Conservation (phyloP, 2,797 vertebrate species). For the Rhynchotus rufescens region DNA sequence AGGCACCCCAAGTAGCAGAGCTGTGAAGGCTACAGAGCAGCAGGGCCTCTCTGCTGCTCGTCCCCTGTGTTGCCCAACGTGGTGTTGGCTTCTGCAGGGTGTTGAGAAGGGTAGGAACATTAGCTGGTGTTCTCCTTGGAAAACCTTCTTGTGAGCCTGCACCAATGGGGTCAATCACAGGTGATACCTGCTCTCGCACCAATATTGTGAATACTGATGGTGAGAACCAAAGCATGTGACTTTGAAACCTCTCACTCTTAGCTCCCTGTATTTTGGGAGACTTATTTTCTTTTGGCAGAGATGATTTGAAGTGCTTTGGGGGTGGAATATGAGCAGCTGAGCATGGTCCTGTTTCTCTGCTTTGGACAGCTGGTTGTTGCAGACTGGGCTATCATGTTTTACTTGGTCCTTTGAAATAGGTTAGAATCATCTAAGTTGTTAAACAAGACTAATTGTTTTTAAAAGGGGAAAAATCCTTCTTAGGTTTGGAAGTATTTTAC, state of each 20-base stretch:
- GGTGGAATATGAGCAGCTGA: not conserved
- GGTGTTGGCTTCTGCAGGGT: not conserved
- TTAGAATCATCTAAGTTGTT: not conserved
- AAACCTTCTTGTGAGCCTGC: not conserved
- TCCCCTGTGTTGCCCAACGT: not conserved
- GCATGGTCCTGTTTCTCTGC: not conserved
- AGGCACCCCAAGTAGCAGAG: not conserved
- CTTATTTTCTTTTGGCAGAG: not conserved
- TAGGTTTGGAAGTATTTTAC: not conserved
- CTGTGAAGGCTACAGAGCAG: not conserved
- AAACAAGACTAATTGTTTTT: too few relatives aligned
- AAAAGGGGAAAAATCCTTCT: not conserved
- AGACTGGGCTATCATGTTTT: not conserved
- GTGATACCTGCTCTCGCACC: not conserved
- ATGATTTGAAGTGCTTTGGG: not conserved
- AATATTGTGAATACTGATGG: not conserved
- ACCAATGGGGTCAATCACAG: not conserved
- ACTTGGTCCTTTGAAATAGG: not conserved
- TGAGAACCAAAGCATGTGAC: not conserved
- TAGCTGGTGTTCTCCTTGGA: not conserved
- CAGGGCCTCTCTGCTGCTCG: not conserved
- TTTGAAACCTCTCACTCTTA: not conserved
- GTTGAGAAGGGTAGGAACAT: not conserved
- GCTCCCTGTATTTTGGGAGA: not conserved
- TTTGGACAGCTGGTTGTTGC: not conserved